phyloP scores from a whole-genome alignment of 1,140 invertebrate species.

The Galendromus occidentalis region DNA sequence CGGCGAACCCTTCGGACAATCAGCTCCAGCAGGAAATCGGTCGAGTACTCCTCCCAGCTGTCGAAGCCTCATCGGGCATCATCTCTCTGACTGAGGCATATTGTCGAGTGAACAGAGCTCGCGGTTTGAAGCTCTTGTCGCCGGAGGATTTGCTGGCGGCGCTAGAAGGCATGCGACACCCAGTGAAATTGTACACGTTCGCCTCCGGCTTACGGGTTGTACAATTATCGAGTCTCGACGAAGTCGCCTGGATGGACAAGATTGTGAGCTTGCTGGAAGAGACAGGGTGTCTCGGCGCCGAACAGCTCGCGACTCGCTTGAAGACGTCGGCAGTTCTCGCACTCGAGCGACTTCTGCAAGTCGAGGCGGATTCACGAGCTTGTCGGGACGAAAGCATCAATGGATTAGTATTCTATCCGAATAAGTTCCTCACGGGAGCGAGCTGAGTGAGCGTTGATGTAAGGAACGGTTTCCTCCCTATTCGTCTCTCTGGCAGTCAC shows the following conservation, averaged over 20 bases:
- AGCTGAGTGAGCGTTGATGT: background rate
- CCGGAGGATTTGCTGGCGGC: conserved; percentile 83
- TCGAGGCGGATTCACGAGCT: conserved; percentile 59
- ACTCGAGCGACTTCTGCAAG: conserved; percentile 39
- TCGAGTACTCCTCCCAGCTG: conserved; percentile 52
- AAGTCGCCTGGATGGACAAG: conserved; percentile 48
- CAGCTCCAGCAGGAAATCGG: conserved; percentile 72
- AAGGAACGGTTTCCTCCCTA: background rate
- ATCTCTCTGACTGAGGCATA: conserved; percentile 91
- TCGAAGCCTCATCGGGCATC: conserved; percentile 76
- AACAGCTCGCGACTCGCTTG: conserved; percentile 55
- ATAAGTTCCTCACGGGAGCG: conserved; percentile 42
- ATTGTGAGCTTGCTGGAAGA: conserved; percentile 47
- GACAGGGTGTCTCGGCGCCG: conserved; percentile 50
- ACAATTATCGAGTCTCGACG: conserved; percentile 53
- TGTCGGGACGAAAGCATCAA: conserved; percentile 84
- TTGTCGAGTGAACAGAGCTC: conserved; percentile 64
- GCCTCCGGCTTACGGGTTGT: conserved; percentile 76
- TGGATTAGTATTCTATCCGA: conserved; percentile 76
- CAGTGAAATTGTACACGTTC: conserved; percentile 49
- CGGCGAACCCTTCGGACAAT: conserved; percentile 39
- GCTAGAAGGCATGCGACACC: conserved; percentile 39
- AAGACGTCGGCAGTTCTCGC: conserved; percentile 71
- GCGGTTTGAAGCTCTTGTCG: conserved; percentile 55
- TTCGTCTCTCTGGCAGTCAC: background rate